phyloP scores from a whole-genome alignment of 2,797 vertebrate species.

The Cottoperca gobio region DNA sequence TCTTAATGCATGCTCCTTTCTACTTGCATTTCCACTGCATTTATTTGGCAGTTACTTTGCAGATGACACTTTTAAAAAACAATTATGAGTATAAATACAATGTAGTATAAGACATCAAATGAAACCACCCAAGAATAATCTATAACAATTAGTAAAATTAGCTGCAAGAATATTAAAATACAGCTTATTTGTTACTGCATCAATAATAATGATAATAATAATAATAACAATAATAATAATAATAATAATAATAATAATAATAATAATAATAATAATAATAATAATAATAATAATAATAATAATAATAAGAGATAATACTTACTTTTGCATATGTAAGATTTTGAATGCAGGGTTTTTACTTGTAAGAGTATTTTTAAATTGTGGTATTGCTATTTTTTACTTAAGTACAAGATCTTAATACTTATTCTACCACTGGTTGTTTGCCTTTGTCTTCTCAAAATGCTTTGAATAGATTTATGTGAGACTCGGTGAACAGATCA shows the following conservation, averaged over 20 bases:
- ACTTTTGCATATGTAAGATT: background rate
- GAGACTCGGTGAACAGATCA: background rate
- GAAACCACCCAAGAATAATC: background rate
- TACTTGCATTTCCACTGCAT: background rate
- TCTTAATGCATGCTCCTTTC: background rate
- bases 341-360: background rate
- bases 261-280: conserved; percentile 3
- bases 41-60: background rate
- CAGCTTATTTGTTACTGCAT: background rate
- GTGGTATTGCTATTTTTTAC: background rate
- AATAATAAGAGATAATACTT: background rate
- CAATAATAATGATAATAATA: conserved; percentile 6
- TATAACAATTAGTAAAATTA: background rate
- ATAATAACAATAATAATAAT: too few relatives aligned
- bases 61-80: background rate
- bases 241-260: conserved; percentile 1
- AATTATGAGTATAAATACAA: background rate
- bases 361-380: background rate
- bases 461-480: background rate
- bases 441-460: background rate
- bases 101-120: background rate
- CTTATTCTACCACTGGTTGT: background rate
- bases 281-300: conserved; percentile 4
- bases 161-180: background rate
- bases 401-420: background rate